A percentile compares a stretch with the other conserved stretches of the same genome.
Conservation (phyloP, 37 sponge, comb jelly and placozoan species). For the Hormiphora californensis region DNA sequence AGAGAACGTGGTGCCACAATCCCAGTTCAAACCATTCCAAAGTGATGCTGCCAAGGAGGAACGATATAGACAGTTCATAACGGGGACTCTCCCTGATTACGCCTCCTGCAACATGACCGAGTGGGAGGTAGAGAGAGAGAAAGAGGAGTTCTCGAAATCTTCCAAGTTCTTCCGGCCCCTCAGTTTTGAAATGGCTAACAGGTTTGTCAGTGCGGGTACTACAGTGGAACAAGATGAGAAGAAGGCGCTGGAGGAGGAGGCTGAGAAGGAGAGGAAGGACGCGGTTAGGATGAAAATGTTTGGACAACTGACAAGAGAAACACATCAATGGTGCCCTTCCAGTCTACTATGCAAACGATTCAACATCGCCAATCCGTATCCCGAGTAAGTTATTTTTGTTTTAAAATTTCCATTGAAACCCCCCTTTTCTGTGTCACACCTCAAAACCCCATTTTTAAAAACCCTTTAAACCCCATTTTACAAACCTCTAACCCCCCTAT, state of each 20-base stretch:
- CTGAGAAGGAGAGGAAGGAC: constrained; percentile 58
- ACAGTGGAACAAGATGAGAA: constrained; percentile 36
- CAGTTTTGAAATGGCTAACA: constrained; percentile 57
- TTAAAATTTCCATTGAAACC: not conserved
- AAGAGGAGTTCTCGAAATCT: constrained; percentile 62
- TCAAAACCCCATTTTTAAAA: too few relatives aligned
- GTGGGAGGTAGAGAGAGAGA: constrained; percentile 75
- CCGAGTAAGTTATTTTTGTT: constrained; percentile 55
- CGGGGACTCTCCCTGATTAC: not conserved
- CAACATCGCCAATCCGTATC: constrained; percentile 90
- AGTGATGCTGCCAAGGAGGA: not conserved
- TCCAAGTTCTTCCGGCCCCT: constrained; percentile 62
- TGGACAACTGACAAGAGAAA: constrained; percentile 71
- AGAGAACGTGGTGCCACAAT: not conserved
- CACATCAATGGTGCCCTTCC: constrained; percentile 88
- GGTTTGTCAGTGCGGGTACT: constrained; percentile 59
- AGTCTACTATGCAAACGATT: constrained; percentile 82
- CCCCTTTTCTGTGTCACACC: too few relatives aligned
- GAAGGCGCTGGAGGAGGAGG: not conserved
- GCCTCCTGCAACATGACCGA: constrained; percentile 62
- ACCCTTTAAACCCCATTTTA: too few relatives aligned
- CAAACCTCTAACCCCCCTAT: too few relatives aligned
- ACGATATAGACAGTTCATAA: not conserved
- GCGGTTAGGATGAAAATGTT: constrained; percentile 69
- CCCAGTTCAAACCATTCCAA: not conserved